These are phyloP conservation scores for Sphenopsis melanotis DNA, from an alignment of 2,797 vertebrate genomes.

Conservation along the genomic window DNA sequence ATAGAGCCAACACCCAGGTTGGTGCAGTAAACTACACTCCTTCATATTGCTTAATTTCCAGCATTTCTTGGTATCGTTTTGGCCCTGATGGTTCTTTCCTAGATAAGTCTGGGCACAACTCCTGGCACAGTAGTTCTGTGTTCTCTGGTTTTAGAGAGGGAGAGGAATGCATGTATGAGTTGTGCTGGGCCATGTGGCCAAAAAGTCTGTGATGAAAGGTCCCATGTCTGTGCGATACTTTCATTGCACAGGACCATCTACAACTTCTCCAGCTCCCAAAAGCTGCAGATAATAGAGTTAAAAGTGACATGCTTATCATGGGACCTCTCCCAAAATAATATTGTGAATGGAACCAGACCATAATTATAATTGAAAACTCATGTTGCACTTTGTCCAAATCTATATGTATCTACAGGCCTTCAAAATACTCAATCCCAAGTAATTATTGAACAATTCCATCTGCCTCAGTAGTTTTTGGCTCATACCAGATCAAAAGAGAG, in stretches of 20 bases:
- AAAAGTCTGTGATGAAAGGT: neutral
- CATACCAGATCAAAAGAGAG: neutral
- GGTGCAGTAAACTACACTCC: neutral
- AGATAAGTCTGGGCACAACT: neutral
- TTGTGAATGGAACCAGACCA: neutral
- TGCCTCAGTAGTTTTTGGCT: neutral
- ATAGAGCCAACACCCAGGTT: neutral
- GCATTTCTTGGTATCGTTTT: neutral
- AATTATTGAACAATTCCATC: neutral
- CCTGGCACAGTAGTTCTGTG: neutral
- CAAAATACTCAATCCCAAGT: neutral
- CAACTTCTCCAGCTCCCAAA: neutral
- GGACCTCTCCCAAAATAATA: neutral
- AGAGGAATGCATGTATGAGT: neutral
- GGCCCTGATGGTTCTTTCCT: neutral
- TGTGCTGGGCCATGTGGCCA: neutral
- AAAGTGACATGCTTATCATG: neutral
- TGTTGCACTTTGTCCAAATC: neutral
- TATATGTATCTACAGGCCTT: neutral
- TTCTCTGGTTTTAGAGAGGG: neutral
- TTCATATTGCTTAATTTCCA: neutral
- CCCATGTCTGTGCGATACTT: neutral
- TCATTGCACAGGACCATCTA: fast-evolving
- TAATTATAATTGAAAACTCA: neutral
- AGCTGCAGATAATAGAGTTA: neutral